Percentiles rank a stretch among this genome's conserved stretches.
phyloP scores from a whole-genome alignment of 1,140 invertebrate species.

The Nasonia giraulti region DNA sequence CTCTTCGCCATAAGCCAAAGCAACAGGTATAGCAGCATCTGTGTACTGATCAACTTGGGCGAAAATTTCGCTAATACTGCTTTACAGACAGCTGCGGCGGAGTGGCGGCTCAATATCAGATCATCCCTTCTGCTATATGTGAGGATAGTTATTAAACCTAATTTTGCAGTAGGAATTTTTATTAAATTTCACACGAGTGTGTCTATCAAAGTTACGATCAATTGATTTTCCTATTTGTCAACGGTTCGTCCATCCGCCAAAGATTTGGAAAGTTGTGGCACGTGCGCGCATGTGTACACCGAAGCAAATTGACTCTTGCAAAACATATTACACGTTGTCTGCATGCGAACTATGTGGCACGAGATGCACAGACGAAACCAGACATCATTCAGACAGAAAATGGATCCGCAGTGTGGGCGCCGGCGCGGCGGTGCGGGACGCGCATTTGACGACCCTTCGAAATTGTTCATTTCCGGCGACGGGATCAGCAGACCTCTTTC shows the following conservation, averaged over 20 bases:
- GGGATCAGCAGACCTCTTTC: neutral
- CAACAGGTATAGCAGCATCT: conserved; percentile 55
- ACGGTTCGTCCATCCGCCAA: neutral
- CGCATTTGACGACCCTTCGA: neutral
- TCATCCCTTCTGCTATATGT: neutral
- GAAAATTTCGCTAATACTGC: neutral
- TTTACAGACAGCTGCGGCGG: neutral
- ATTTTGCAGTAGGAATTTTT: neutral
- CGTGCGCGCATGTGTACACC: no score
- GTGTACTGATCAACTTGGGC: conserved; percentile 7
- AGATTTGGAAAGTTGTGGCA: neutral
- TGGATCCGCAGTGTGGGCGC: neutral
- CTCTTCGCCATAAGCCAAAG: conserved; percentile 46
- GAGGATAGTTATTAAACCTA: neutral
- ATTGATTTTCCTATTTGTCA: neutral
- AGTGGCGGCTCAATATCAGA: neutral
- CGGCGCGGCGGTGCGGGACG: neutral
- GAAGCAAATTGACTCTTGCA: neutral
- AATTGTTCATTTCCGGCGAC: neutral
- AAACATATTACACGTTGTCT: neutral
- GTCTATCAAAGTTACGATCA: no score
- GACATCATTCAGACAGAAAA: conserved; percentile 4
- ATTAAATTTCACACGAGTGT: neutral
- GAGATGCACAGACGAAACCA: neutral
- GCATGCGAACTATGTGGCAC: neutral